Conservation (phyloP, 2,888 invertebrate species). For the Xestia sexstrigata region DNA sequence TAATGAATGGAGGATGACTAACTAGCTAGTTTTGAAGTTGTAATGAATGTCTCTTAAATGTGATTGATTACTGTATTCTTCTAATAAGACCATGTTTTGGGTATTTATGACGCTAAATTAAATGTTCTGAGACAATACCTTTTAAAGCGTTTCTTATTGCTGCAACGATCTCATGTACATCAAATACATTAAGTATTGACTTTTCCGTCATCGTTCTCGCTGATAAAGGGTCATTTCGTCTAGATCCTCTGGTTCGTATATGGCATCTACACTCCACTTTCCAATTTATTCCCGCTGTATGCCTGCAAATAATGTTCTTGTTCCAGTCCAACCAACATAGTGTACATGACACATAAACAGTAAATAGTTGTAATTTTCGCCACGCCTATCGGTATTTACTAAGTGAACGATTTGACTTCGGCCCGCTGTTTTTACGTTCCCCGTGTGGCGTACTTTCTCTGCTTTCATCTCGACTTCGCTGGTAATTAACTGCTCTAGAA, state of each 20-base stretch:
- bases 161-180: neutral
- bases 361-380: constrained; percentile 47
- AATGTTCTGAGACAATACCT: neutral
- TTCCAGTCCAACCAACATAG: constrained; percentile 8
- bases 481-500: constrained; percentile 74
- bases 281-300: neutral
- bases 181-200: neutral
- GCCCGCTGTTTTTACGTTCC: constrained; percentile 56
- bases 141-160: too few relatives aligned
- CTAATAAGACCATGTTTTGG: neutral
- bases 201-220: neutral
- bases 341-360: constrained; percentile 18
- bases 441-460: constrained; percentile 76
- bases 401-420: constrained; percentile 57
- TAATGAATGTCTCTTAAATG: too few relatives aligned
- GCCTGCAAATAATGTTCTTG: neutral
- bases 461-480: constrained; percentile 75
- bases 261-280: neutral
- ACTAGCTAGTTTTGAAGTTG: neutral
- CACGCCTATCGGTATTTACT: constrained; percentile 49
- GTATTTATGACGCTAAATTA: neutral
- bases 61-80: neutral
- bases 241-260: neutral
- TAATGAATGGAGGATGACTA: neutral
- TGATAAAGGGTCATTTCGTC: neutral